phyloP scores from a whole-genome alignment of 2,113 vertebrate genomes.

The Pygoscelis antarcticus region DNA sequence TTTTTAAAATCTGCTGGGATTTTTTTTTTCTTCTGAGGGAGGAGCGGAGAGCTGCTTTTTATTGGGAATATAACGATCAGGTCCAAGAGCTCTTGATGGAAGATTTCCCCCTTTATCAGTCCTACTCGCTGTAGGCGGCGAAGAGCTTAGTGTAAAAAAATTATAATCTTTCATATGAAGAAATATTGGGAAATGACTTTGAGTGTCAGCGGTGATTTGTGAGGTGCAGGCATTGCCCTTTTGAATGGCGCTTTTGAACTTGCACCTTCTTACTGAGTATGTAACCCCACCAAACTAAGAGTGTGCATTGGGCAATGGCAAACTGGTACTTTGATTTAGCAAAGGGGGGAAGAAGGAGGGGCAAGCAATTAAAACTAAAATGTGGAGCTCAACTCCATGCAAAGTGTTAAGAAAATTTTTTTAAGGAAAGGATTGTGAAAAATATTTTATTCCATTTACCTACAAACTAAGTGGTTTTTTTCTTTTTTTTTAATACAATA shows the following conservation, averaged over 20 bases:
- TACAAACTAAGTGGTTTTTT: neutral
- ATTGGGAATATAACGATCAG: neutral
- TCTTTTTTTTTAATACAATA: neutral
- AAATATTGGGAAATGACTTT: neutral
- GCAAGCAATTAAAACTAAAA: neutral
- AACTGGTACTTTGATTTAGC: neutral
- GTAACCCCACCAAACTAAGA: neutral
- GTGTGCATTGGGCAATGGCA: neutral
- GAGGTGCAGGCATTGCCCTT: neutral
- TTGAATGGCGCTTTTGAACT: neutral
- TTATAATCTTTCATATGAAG: neutral
- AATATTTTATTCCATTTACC: neutral
- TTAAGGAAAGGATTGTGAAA: neutral
- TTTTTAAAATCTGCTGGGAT: neutral
- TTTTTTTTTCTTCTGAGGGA: neutral
- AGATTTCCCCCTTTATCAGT: neutral
- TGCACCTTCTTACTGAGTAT: neutral
- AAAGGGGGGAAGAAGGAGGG: neutral
- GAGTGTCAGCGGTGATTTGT: neutral
- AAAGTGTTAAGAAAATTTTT: neutral
- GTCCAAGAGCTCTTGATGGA: neutral
- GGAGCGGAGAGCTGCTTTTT: neutral
- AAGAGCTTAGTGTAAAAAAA: neutral
- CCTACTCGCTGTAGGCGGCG: fast-evolving
- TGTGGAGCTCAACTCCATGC: neutral